Evolutionary conservation across 2,888 invertebrate species (phyloP).

Genomic region (Cephus spinipes): DNA sequence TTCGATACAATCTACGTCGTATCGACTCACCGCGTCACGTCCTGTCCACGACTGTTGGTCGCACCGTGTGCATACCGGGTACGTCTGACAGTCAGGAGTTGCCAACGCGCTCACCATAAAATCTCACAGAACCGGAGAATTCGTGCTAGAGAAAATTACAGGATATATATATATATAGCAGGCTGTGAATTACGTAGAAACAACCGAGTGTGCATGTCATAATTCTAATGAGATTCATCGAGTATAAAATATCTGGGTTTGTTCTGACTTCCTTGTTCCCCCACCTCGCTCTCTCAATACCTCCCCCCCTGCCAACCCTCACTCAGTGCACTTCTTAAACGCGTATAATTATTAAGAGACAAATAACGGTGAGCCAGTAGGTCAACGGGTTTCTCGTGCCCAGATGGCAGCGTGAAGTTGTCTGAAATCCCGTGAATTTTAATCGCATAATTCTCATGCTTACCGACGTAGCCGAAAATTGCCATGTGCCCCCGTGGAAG

Average conservation of each 20-base stretch:
- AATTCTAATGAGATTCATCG: background rate
- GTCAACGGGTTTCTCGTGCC: background rate
- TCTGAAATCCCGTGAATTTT: background rate
- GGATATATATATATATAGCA: background rate
- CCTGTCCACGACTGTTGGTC: too few species aligned
- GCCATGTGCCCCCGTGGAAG: background rate
- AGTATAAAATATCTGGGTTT: background rate
- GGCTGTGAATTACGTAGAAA: background rate
- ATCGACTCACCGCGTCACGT: too few species aligned
- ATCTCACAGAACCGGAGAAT: background rate
- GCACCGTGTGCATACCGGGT: too few species aligned
- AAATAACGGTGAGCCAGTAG: background rate
- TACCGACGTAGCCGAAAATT: background rate
- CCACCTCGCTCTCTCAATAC: background rate
- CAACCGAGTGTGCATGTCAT: background rate
- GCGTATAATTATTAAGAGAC: background rate
- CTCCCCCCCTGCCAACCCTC: too few species aligned
- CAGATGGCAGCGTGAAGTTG: background rate
- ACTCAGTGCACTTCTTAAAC: background rate
- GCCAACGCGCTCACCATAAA: background rate
- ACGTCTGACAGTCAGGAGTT: background rate
- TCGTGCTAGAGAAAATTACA: background rate
- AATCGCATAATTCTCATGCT: background rate
- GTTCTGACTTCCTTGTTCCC: background rate
- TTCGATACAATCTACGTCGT: background rate